phyloP scores from a whole-genome alignment of 2,797 vertebrate species.

The Ficedula albicollis region DNA sequence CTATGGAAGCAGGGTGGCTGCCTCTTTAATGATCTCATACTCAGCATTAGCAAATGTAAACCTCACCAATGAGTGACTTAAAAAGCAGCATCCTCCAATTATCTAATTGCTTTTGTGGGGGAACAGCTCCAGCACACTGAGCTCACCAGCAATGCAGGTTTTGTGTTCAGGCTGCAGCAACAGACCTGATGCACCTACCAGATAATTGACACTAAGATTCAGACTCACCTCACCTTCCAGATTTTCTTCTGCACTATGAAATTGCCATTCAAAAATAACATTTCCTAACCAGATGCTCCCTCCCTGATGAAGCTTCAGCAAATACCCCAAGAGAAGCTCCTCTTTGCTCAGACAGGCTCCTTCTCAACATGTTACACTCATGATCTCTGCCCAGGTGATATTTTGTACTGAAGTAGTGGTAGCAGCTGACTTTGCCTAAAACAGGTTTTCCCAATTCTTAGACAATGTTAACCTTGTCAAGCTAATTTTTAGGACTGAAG shows the following conservation, averaged over 20 bases:
- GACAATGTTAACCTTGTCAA: not conserved
- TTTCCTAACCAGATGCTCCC: not conserved
- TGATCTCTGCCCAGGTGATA: not conserved
- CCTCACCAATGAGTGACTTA: accelerated
- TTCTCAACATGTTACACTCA: too few relatives aligned
- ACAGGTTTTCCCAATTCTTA: not conserved
- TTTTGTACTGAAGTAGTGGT: not conserved
- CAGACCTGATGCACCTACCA: not conserved
- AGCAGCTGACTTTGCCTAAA: not conserved
- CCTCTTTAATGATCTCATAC: not conserved
- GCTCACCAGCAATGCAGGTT: not conserved
- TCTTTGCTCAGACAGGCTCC: not conserved
- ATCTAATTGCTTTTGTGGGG: not conserved
- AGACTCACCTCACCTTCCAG: not conserved
- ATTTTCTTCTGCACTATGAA: not conserved
- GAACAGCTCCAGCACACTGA: not conserved
- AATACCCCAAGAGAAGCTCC: not conserved
- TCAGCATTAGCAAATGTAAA: not conserved
- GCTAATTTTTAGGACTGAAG: not conserved
- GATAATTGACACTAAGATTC: not conserved
- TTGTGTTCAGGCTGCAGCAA: not conserved
- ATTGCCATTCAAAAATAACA: not conserved
- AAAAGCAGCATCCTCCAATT: not conserved
- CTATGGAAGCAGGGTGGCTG: not conserved
- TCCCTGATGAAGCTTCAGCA: not conserved